Base-by-base conservation (phyloP, 2,888 invertebrate genomes). In the Argyresthia albistria region DNA sequence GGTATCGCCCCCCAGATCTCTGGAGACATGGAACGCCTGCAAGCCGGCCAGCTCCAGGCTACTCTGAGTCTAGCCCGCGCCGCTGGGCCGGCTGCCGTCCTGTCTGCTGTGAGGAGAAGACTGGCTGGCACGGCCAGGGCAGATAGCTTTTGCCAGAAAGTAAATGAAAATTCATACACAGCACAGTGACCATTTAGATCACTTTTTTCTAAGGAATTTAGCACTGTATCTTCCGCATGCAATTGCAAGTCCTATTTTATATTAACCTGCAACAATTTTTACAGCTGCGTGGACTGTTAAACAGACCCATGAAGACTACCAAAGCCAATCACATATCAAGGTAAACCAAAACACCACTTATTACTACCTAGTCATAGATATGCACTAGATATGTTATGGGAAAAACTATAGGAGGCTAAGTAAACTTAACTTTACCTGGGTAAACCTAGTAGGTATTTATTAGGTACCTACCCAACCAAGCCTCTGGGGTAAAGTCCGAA, bases 41-140 rank as follows among this genome's bases (percentile, higher is more conserved):
- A 83, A 54, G 64, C 61, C 16, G 76, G 73, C 0, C 83, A 82
- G 58, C 67, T 87, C 0, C 73, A 88, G 58, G 69, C 84, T 65
- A 61, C 92, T 74, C 70, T 91, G 90, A 60, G 95, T 93, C 63
- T 90, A 92, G 70, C 91, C 91, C 63, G 97, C 93, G 57, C 91
- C 90, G 65, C 96, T 90, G 80, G 96, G 90, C 57, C 93, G 90
- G 53, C 89, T 0, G 90, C 91, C 0, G 91, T 94, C 12, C 67
- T 93, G 50, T 88, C 91, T 12, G 90, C 91, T 1, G 92, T 93
- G 1, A 84, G 90, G 45, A 77, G 89, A 50, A 81, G 90, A 35
- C 86, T 90, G 0, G 83, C 87, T 7, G 88, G 86, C 50, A 84
- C 88, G 12, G 89, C 91, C 8, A 88, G 89, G 45, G 89, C 90